A percentile compares a stretch with the other conserved stretches of the same genome.
Conservation (phyloP, 2,113 vertebrate genomes). For the Apistogramma diplotaenia region DNA sequence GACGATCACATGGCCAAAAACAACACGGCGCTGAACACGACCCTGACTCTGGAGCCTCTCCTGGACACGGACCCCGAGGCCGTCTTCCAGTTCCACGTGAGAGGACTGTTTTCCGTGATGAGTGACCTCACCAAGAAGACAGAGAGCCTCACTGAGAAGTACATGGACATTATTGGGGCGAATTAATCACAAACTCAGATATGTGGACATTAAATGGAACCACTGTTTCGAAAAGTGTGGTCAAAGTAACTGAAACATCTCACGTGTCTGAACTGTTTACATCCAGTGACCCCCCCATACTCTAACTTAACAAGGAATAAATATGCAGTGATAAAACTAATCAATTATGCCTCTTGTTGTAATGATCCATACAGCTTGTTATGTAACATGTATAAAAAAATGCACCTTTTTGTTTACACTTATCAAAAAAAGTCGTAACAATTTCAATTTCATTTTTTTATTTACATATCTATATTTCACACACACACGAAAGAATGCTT, state of each 20-base stretch:
- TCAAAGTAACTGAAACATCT: background rate
- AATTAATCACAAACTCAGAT: conserved; percentile 25
- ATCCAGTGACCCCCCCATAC: background rate
- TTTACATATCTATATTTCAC: conserved; percentile 52
- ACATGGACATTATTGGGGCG: conserved; percentile 84
- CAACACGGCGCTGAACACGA: background rate
- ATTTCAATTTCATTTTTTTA: conserved; percentile 36
- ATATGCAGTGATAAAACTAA: conserved; percentile 4
- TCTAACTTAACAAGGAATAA: conserved; percentile 27
- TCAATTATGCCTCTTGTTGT: background rate
- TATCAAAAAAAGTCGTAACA: background rate
- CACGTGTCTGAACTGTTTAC: conserved; percentile 3
- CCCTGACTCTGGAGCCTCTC: background rate
- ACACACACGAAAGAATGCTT: conserved; percentile 24
- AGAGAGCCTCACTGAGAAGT: conserved; percentile 80
- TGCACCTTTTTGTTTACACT: background rate
- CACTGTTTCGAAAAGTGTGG: background rate
- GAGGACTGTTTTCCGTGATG: conserved; percentile 83
- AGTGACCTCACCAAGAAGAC: conserved; percentile 80
- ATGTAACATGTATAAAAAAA: background rate
- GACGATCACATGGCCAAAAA: conserved; percentile 49
- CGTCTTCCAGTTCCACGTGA: conserved; percentile 82
- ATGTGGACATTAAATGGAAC: background rate
- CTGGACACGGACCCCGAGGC: conserved; percentile 70
- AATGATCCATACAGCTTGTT: background rate